phyloP scores from a whole-genome alignment of 2,113 vertebrate species.

The Nothocercus julius region DNA sequence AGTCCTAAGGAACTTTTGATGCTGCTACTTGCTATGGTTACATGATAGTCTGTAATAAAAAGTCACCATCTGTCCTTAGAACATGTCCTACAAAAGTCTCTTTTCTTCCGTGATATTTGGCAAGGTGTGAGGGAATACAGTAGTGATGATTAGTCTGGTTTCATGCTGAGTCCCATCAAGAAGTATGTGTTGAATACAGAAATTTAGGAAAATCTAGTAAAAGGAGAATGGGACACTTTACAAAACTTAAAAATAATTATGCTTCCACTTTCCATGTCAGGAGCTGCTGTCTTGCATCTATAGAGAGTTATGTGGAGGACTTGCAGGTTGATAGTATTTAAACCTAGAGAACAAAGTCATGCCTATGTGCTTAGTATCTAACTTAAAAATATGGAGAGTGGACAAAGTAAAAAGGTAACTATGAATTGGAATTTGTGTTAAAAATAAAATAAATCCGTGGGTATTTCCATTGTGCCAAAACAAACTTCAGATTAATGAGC shows the following conservation, averaged over 20 bases:
- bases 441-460: constrained; percentile 14
- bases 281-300: neutral
- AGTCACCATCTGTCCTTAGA: neutral
- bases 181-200: neutral
- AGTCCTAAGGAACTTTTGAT: neutral
- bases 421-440: neutral
- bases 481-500: neutral
- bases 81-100: neutral
- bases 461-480: constrained; percentile 29
- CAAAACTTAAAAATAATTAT: neutral
- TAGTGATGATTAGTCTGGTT: neutral
- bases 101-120: neutral
- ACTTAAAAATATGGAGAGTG: neutral
- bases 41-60: neutral
- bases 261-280: neutral
- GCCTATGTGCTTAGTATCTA: neutral
- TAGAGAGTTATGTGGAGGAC: neutral
- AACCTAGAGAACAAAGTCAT: neutral
- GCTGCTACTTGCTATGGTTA: neutral
- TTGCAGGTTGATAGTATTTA: neutral
- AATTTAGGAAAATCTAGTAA: neutral
- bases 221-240: neutral
- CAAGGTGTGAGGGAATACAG: neutral
- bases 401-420: neutral
- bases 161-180: neutral